Evolutionary conservation across 2,888 invertebrate genomes (phyloP).

Genomic region (Halictus ligatus): DNA sequence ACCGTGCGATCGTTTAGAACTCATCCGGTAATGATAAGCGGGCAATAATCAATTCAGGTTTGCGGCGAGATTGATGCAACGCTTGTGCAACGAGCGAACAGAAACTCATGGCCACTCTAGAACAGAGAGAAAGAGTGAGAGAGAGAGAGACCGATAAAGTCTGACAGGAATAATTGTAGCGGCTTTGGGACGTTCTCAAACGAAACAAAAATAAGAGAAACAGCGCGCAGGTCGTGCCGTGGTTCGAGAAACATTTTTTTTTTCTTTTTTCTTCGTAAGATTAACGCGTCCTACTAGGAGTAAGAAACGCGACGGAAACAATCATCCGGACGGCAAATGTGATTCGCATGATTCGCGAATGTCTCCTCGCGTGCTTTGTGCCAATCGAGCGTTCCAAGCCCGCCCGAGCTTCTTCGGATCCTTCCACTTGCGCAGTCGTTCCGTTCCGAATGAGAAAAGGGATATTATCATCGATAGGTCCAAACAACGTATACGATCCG

Average conservation of each 20-base stretch:
- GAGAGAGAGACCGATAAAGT: background rate
- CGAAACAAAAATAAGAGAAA: background rate
- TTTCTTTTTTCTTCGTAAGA: no score
- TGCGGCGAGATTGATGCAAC: background rate
- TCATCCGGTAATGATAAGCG: background rate
- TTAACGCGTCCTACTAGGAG: slow-evolving; percentile 24
- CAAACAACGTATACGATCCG: slow-evolving; percentile 58
- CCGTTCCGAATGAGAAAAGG: background rate
- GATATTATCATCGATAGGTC: slow-evolving; percentile 30
- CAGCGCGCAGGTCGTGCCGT: slow-evolving; percentile 53
- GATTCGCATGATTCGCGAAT: background rate
- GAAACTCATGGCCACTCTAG: background rate
- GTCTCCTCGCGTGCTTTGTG: slow-evolving; percentile 48
- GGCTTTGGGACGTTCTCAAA: slow-evolving; percentile 21
- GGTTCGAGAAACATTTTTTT: slow-evolving; percentile 7
- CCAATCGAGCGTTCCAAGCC: slow-evolving; percentile 53
- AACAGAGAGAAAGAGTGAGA: slow-evolving; percentile 1
- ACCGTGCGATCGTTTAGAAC: slow-evolving; percentile 1
- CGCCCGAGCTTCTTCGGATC: slow-evolving; percentile 21
- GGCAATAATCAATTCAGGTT: background rate
- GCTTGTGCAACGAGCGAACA: background rate
- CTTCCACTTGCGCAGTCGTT: slow-evolving; percentile 15
- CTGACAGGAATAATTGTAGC: background rate
- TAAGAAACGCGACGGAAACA: slow-evolving; percentile 17
- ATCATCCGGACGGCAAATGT: background rate